Evolutionary conservation across 2,888 invertebrate genomes (phyloP).

Genomic region (Chaitophorus viminalis): DNA sequence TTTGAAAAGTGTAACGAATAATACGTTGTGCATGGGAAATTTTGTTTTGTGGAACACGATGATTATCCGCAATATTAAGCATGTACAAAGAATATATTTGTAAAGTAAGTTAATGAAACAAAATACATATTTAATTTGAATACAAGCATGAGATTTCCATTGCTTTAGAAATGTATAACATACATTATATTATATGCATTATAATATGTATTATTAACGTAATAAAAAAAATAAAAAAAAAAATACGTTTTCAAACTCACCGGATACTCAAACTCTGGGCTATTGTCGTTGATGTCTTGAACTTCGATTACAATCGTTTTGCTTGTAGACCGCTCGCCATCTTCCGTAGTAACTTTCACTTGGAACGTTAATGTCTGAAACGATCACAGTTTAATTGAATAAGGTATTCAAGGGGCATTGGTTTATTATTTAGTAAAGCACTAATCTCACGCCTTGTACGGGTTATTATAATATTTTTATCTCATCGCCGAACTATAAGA

Average conservation of each 20-base stretch:
- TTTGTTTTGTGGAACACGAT: background rate
- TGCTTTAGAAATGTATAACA: background rate
- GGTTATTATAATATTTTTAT: background rate
- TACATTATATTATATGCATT: too few species aligned
- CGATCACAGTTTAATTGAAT: background rate
- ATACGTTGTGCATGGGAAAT: background rate
- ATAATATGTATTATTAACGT: too few species aligned
- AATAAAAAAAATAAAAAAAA: background rate
- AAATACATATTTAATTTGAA: background rate
- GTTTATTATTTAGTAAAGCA: background rate
- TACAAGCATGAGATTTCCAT: background rate
- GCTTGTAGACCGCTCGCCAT: conserved; percentile 67
- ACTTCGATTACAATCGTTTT: conserved; percentile 68
- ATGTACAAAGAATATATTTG: background rate
- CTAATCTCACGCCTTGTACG: background rate
- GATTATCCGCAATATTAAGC: background rate
- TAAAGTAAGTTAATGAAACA: background rate
- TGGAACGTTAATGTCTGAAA: conserved; percentile 68
- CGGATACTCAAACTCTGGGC: conserved; percentile 73
- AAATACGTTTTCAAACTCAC: conserved; percentile 67
- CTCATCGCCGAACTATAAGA: too few species aligned
- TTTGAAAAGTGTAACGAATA: background rate
- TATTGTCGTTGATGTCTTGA: conserved; percentile 82
- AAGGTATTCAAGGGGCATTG: background rate
- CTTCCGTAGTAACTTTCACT: conserved; percentile 68